These are phyloP conservation scores for Cryptoblepharus egeriae DNA, from an alignment of 2,797 vertebrate species.

Conservation along the genomic window DNA sequence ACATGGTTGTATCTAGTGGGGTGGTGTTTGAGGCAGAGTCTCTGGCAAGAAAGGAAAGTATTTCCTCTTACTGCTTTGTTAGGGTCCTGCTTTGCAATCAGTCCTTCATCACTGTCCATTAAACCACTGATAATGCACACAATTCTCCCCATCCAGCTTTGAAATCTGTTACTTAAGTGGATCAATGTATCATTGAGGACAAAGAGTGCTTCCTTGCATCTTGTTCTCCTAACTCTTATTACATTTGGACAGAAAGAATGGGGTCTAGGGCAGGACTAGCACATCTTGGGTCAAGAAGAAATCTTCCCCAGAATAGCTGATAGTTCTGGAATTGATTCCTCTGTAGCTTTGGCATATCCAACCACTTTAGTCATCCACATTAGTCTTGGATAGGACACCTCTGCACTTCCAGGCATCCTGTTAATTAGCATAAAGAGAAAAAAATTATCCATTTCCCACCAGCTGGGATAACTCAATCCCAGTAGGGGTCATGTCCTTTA, in stretches of 20 bases:
- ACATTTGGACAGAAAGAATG: background rate
- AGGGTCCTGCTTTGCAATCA: no score
- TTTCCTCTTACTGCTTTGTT: no score
- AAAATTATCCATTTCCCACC: background rate
- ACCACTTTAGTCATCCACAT: conserved; percentile 1
- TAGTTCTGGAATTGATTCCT: background rate
- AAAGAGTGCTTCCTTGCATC: background rate
- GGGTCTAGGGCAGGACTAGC: background rate
- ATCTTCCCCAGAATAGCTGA: background rate
- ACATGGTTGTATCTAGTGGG: no score
- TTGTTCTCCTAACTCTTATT: background rate
- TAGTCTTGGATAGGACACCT: background rate
- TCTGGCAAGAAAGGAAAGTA: no score
- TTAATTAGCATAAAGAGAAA: background rate
- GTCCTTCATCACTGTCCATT: background rate
- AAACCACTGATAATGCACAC: background rate
- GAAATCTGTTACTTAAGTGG: background rate
- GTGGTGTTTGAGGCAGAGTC: no score
- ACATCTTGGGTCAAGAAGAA: background rate
- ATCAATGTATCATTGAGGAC: no score
- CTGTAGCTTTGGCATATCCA: background rate
- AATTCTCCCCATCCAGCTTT: background rate
- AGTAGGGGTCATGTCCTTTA: conserved; percentile 5
- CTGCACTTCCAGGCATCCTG: background rate
- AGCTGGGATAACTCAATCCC: background rate